phyloP scores from a whole-genome alignment of 1,140 invertebrate genomes.

The Maniola jurtina region DNA sequence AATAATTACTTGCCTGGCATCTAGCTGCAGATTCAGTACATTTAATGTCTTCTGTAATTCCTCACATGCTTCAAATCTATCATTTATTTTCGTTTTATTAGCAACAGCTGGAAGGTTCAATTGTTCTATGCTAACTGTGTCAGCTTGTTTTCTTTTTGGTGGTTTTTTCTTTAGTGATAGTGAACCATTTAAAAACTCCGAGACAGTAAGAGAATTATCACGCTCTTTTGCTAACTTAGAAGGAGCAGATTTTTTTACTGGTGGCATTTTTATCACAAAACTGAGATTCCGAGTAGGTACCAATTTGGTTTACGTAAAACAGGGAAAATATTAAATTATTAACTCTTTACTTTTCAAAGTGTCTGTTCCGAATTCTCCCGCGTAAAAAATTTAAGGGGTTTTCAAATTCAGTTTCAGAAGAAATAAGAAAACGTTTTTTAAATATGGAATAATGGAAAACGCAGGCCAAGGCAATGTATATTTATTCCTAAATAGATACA shows the following conservation, averaged over 20 bases:
- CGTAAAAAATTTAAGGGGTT: background rate
- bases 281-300: no score
- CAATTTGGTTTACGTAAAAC: no score
- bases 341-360: no score
- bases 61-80: conserved; percentile 40
- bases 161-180: conserved; percentile 49
- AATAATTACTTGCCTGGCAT: conserved; percentile 40
- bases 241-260: conserved; percentile 29
- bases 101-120: conserved; percentile 35
- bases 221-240: conserved; percentile 55
- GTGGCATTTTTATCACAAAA: conserved; percentile 3
- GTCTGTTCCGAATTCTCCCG: background rate
- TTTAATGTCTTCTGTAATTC: conserved; percentile 48
- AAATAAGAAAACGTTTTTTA: background rate
- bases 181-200: conserved; percentile 49
- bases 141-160: conserved; percentile 42
- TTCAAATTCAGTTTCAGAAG: background rate
- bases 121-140: conserved; percentile 34
- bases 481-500: conserved; percentile 28
- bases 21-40: conserved; percentile 49
- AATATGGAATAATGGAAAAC: background rate
- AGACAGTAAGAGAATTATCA: conserved; percentile 52
- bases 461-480: conserved; percentile 7
- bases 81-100: conserved; percentile 47
- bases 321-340: no score